Base-by-base conservation (phyloP, 2,888 invertebrate species). In the Abscondita cerata region DNA sequence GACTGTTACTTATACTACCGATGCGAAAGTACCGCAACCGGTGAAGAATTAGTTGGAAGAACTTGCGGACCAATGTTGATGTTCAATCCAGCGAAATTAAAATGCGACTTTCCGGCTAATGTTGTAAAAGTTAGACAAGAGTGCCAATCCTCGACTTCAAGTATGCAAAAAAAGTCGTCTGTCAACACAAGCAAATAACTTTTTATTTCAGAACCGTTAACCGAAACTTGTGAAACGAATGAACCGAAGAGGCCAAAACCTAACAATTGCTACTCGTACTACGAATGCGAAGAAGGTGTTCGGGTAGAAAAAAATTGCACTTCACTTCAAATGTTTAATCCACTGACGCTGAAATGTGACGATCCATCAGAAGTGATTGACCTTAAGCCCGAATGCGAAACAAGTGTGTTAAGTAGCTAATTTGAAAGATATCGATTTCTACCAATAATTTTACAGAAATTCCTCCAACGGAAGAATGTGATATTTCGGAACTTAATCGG, bases 21-120 rank as follows among this genome's bases (percentile, higher is more conserved):
- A 8, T 36, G 36, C 12, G 36, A 36, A n/a, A 13, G 2, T n/a
- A 36, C 5, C 3, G 36, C 11, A 36, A 36, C 11, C 4, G 36
- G 36, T 2, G 36, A 11, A 4, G 36, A 36, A 8, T 9, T 36
- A 4, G 11, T 9, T 5, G 36, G 36, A 36, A 36, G 36, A 36
- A 36, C 36, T 11, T 36, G 36, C 12, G 36, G 36, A 36, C 36
- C 36, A n/a, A 36, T 36, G 36, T 36, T 36, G n/a, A 36, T 36
- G 36, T 36, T 36, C 11, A 36, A 36, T 9, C 36, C 36, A n/a
- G 36, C n/a, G 3, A 36, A 36, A n/a, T n/a, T 36, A 36, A 36
- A 36, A 36, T 36, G 36, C 11, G 36, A 36, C 12, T 36, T 36
- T 13, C 36, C 36, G 3, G 11, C 12, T 9, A 36, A 36, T 13